Percentiles rank a stretch among this genome's conserved stretches.
Conservation (phyloP, 2,113 vertebrate species). For the Lasiurus cinereus region DNA sequence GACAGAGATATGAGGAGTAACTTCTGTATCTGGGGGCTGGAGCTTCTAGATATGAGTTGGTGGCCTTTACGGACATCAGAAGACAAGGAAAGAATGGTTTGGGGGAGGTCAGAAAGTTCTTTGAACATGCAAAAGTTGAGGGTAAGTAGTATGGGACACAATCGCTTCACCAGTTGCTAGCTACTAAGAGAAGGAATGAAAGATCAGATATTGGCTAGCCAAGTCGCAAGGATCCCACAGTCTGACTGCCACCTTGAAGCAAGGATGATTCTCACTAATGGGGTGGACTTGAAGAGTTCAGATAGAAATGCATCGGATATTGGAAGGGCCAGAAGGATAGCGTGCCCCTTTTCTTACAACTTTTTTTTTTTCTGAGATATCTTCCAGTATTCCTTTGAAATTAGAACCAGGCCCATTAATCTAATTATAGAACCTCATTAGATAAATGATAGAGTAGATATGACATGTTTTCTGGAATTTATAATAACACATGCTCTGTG, state of each 20-base stretch:
- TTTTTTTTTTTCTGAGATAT: not conserved
- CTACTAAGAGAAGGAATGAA: not conserved
- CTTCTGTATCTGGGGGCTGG: not conserved
- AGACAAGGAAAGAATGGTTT: not conserved
- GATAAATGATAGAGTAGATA: not conserved
- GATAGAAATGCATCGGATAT: not conserved
- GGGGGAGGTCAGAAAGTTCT: not conserved
- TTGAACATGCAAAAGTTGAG: not conserved
- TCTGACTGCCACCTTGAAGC: not conserved
- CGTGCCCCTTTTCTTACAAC: not conserved
- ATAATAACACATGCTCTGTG: conserved; percentile 24
- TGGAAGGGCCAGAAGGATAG: not conserved
- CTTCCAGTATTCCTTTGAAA: not conserved
- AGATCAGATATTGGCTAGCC: not conserved
- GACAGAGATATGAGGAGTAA: not conserved
- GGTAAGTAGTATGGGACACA: not conserved
- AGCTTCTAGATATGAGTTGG: not conserved
- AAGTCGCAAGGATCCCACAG: not conserved
- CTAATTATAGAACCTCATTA: not conserved
- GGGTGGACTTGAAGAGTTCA: not conserved
- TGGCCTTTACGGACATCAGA: not conserved
- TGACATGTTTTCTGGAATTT: conserved; percentile 43
- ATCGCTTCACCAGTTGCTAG: not conserved
- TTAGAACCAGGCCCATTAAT: not conserved
- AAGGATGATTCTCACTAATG: not conserved